Conservation (phyloP, 2,113 vertebrate genomes). For the Trachemys scripta region DNA sequence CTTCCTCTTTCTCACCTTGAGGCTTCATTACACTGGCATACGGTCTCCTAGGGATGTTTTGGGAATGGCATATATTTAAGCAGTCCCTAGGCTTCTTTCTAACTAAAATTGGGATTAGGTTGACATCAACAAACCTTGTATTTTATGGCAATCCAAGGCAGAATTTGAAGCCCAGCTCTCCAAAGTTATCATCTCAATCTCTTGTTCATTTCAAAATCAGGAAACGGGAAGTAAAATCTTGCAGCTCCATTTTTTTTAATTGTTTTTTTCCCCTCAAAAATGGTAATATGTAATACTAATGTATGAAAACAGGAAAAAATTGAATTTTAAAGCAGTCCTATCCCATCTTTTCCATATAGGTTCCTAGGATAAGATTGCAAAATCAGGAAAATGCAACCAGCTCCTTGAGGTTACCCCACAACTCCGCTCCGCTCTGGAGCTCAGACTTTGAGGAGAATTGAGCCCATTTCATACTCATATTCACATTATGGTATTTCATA, state of each 20-base stretch:
- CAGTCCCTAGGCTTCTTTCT: background rate
- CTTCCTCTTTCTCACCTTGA: background rate
- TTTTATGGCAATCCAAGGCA: background rate
- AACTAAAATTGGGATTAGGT: background rate
- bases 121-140: background rate
- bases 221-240: background rate
- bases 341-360: background rate
- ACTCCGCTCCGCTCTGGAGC: background rate
- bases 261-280: background rate
- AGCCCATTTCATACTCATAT: background rate
- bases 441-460: background rate
- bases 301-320: background rate
- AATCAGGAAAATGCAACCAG: background rate
- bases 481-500: background rate
- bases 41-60: background rate
- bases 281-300: background rate
- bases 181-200: background rate
- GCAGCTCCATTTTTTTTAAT: background rate
- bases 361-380: background rate
- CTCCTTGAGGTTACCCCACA: background rate
- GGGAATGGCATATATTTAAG: background rate
- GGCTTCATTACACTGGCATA: background rate
- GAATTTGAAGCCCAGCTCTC: background rate
- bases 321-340: background rate
- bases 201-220: background rate